phyloP scores from a whole-genome alignment of 2,797 vertebrate genomes.

The Yasuhikotakia modesta region DNA sequence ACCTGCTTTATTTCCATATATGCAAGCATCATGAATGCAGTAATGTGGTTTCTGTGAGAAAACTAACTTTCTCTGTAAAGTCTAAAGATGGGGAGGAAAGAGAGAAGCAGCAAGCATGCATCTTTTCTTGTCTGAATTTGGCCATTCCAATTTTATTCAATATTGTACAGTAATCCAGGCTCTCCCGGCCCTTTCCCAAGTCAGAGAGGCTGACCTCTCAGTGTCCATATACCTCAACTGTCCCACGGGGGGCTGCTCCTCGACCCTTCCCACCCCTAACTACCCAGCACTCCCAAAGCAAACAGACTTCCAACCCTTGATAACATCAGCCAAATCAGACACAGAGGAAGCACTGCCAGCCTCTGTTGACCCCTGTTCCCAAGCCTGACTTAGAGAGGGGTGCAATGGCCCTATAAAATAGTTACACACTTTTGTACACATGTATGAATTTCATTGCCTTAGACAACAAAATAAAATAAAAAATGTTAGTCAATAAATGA shows the following conservation, averaged over 20 bases:
- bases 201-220: conserved; percentile 73
- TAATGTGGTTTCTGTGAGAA: conserved; percentile 75
- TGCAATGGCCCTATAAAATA: background rate
- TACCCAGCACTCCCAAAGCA: conserved; percentile 68
- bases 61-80: conserved; percentile 61
- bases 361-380: conserved; percentile 64
- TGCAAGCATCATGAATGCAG: conserved; percentile 47
- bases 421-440: background rate
- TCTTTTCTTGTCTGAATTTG: conserved; percentile 48
- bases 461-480: background rate
- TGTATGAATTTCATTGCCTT: background rate
- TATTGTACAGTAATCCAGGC: conserved; percentile 57
- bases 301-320: conserved; percentile 70
- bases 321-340: conserved; percentile 67
- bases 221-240: conserved; percentile 70
- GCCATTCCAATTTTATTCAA: conserved; percentile 75
- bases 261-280: conserved; percentile 70
- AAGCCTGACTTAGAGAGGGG: conserved; percentile 30
- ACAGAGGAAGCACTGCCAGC: conserved; percentile 62
- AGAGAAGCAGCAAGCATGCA: conserved; percentile 53
- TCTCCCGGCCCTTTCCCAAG: conserved; percentile 75
- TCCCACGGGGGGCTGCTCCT: conserved; percentile 64
- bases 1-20: conserved; percentile 27
- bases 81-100: conserved; percentile 58
- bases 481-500: background rate